These are phyloP conservation scores for Tinamus major DNA, from an alignment of 2,797 vertebrate species.

Conservation along the genomic window DNA sequence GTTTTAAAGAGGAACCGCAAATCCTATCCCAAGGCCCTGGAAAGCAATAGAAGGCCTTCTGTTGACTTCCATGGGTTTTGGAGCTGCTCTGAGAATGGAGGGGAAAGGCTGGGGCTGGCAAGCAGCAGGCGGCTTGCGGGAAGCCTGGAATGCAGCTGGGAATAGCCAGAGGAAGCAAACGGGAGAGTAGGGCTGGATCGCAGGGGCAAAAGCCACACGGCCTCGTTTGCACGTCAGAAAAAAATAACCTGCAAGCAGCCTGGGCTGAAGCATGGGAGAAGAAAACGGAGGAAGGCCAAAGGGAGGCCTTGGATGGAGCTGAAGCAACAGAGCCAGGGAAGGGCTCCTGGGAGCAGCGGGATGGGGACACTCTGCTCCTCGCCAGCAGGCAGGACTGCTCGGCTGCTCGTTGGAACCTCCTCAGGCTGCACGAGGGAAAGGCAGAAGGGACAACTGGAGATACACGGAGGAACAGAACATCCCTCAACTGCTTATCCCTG, in stretches of 20 bases:
- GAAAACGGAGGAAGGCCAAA: fast-evolving
- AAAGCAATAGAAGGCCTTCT: constrained; percentile 25
- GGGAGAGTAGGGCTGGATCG: fast-evolving
- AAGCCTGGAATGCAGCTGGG: neutral
- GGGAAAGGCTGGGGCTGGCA: constrained; percentile 19
- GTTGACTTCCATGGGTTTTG: neutral
- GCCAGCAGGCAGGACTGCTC: neutral
- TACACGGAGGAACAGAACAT: fast-evolving
- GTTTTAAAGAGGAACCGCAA: neutral
- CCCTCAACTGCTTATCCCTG: neutral
- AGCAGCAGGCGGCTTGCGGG: neutral
- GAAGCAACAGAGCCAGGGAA: fast-evolving
- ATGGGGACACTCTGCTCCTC: neutral
- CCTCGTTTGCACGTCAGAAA: neutral
- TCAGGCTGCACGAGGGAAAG: neutral
- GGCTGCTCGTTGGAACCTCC: neutral
- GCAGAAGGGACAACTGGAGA: neutral
- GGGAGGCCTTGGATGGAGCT: neutral
- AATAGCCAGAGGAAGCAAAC: neutral
- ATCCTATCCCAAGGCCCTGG: neutral
- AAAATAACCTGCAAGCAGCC: neutral
- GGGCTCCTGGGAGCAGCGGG: neutral
- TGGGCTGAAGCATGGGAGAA: neutral
- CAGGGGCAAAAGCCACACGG: neutral
- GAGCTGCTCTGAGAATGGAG: neutral